Evolutionary conservation across 2,113 vertebrate genomes (phyloP).

Genomic region (Leptosomus discolor): DNA sequence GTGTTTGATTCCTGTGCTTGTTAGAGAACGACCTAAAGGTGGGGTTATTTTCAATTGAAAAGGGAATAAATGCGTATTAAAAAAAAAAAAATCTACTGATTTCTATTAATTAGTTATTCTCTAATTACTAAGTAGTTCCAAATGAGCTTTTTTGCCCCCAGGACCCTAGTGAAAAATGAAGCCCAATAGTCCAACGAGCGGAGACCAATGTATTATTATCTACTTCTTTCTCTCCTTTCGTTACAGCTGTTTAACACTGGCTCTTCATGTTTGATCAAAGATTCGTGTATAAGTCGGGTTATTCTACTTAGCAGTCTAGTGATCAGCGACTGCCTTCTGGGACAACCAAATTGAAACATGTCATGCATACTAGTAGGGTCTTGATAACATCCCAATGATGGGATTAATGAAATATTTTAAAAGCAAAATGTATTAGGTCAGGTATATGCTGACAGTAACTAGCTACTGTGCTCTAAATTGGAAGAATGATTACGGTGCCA

Average conservation of each 20-base stretch:
- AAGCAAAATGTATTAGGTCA: not conserved
- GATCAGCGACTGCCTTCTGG: not conserved
- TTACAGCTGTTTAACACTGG: not conserved
- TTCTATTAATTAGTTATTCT: not conserved
- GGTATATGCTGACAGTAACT: not conserved
- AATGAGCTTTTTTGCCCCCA: not conserved
- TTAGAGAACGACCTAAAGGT: not conserved
- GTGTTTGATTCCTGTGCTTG: not conserved
- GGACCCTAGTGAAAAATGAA: not conserved
- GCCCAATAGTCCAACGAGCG: not conserved
- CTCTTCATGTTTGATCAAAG: slow-evolving; percentile 4
- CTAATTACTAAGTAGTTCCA: not conserved
- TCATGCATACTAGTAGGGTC: not conserved
- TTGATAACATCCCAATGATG: not conserved
- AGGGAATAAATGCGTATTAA: not conserved
- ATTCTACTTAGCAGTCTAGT: not conserved
- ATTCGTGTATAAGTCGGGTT: not conserved
- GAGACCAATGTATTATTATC: not conserved
- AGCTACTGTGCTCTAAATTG: not conserved
- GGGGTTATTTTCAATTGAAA: not conserved
- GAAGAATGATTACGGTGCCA: not conserved
- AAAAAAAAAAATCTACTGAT: not conserved
- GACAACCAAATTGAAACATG: not conserved
- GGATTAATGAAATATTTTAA: not conserved
- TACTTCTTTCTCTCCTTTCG: not conserved